A percentile compares a stretch with the other conserved stretches of the same genome.
phyloP scores from a whole-genome alignment of 2,888 invertebrate species.

The Altica lythri region DNA sequence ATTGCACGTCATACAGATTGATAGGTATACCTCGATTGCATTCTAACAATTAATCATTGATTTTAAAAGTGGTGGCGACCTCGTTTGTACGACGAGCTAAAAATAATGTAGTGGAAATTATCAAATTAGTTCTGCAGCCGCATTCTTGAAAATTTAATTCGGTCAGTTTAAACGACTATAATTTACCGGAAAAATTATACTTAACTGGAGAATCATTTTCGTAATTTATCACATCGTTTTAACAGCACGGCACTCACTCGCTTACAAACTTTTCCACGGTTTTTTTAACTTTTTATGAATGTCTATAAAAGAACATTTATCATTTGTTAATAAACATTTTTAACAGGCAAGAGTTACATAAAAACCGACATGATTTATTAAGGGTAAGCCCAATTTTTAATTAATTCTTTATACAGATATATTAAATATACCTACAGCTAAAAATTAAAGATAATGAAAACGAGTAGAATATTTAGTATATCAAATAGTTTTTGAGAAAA shows the following conservation, averaged over 20 bases:
- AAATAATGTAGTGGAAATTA: slow-evolving; percentile 27
- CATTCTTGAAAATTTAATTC: slow-evolving; percentile 31
- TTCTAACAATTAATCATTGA: no score
- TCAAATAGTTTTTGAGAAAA: no score
- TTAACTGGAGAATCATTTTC: slow-evolving; percentile 24
- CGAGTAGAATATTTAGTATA: no score
- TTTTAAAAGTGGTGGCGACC: no score
- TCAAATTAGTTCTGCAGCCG: slow-evolving; percentile 25
- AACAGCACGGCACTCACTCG: background rate
- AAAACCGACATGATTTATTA: background rate
- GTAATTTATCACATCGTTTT: slow-evolving; percentile 26
- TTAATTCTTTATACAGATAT: no score
- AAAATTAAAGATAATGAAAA: no score
- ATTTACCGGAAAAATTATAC: slow-evolving; percentile 30
- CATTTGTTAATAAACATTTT: slow-evolving; percentile 10
- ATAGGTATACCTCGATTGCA: no score
- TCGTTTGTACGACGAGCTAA: slow-evolving; percentile 10
- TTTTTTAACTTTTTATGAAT: slow-evolving; percentile 8
- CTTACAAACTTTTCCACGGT: background rate
- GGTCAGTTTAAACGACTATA: slow-evolving; percentile 24
- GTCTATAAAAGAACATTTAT: slow-evolving; percentile 5
- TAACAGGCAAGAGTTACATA: background rate
- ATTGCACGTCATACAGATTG: no score
- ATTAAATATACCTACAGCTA: no score
- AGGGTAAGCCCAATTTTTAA: no score